A percentile compares a stretch with the other conserved stretches of the same genome.
Conservation (phyloP, 2,797 vertebrate genomes). For the Streptopelia turtur region DNA sequence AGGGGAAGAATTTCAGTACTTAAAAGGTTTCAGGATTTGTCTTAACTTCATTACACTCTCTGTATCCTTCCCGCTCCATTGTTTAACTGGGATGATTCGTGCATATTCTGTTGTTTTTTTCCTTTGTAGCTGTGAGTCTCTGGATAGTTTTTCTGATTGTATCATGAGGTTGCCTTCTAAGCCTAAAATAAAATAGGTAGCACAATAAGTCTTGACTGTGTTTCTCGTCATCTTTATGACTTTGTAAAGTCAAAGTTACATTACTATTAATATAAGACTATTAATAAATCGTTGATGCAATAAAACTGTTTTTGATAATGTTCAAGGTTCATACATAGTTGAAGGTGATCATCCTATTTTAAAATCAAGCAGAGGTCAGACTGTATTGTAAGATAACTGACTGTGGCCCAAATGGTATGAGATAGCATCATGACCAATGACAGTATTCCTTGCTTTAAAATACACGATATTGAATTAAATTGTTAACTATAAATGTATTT, state of each 20-base stretch:
- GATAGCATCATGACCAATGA: conserved; percentile 15
- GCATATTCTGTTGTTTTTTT: background rate
- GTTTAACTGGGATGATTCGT: background rate
- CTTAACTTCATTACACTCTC: background rate
- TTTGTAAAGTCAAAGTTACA: conserved; percentile 67
- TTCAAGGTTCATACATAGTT: conserved; percentile 71
- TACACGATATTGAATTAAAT: background rate
- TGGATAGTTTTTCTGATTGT: background rate
- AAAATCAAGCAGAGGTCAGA: conserved; percentile 66
- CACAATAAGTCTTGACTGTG: conserved; percentile 25
- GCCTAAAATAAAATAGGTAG: conserved; percentile 49
- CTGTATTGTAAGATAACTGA: conserved; percentile 51
- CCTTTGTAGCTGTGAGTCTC: background rate
- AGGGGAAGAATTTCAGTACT: background rate
- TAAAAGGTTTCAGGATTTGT: background rate
- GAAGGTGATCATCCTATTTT: conserved; percentile 74
- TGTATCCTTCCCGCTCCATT: background rate
- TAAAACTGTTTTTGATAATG: conserved; percentile 71
- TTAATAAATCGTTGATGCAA: conserved; percentile 74
- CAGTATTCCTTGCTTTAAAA: background rate
- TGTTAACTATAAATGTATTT: background rate
- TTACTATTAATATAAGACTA: conserved; percentile 68
- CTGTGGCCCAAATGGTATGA: conserved; percentile 29
- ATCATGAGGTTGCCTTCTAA: conserved; percentile 21
- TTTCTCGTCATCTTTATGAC: conserved; percentile 61